phyloP scores from a whole-genome alignment of 2,888 invertebrate species.

The Ornithoptera priamus region DNA sequence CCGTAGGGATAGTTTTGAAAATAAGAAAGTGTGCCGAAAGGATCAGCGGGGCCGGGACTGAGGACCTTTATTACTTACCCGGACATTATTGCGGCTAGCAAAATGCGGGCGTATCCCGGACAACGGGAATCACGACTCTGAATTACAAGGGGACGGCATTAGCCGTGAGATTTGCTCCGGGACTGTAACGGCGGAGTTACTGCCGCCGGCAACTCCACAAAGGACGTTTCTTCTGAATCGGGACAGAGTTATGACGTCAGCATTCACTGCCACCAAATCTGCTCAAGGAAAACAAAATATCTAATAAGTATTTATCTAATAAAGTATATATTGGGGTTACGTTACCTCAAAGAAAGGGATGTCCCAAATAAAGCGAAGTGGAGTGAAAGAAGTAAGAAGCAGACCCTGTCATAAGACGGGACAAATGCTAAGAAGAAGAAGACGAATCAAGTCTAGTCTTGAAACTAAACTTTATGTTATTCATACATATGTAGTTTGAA shows the following conservation, averaged over 20 bases:
- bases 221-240: constrained; percentile 5
- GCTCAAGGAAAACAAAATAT: too few species aligned
- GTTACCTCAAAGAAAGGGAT: too few species aligned
- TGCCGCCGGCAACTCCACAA: constrained; percentile 8
- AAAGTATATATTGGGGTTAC: too few species aligned
- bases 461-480: too few species aligned
- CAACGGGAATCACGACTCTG: constrained; percentile 42
- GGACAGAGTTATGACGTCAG: constrained; percentile 8
- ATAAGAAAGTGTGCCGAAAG: constrained; percentile 11
- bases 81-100: constrained; percentile 46
- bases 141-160: constrained; percentile 40
- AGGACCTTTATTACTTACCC: constrained; percentile 38
- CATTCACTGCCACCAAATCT: neutral
- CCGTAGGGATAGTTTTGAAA: too few species aligned
- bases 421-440: too few species aligned
- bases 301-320: too few species aligned
- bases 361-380: too few species aligned
- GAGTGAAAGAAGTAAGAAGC: too few species aligned
- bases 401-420: too few species aligned
- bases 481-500: too few species aligned
- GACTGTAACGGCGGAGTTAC: constrained; percentile 32
- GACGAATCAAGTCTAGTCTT: too few species aligned
- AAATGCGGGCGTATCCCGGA: constrained; percentile 43
- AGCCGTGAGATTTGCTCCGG: constrained; percentile 35
- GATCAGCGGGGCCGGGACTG: constrained; percentile 18